Evolutionary conservation across 2,888 invertebrate genomes (phyloP).

Genomic region (Nowickia ferox): DNA sequence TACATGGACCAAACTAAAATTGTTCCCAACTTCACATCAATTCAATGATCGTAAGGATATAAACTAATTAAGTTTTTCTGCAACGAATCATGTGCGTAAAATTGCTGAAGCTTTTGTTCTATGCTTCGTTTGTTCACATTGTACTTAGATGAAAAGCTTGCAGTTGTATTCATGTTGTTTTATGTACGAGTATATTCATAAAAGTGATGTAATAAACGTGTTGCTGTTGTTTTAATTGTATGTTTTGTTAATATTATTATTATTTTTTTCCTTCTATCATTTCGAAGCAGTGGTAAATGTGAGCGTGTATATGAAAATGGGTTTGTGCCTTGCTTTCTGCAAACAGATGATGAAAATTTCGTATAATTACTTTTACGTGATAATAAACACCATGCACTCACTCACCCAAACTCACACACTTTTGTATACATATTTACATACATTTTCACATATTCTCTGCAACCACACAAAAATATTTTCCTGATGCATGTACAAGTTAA

Average conservation of each 20-base stretch:
- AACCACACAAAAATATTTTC: conserved; percentile 35
- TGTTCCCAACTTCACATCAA: neutral
- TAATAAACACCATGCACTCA: conserved; percentile 63
- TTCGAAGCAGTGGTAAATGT: conserved; percentile 10
- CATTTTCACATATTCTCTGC: neutral
- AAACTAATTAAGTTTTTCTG: conserved; percentile 51
- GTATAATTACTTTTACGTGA: conserved; percentile 69
- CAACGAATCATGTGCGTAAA: conserved; percentile 14
- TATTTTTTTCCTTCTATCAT: conserved; percentile 15
- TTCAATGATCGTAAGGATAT: conserved; percentile 25
- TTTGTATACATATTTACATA: neutral
- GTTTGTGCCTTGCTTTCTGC: neutral
- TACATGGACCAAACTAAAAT: neutral
- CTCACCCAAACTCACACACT: conserved; percentile 32
- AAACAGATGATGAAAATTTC: conserved; percentile 58
- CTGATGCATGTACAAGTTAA: conserved; percentile 24
- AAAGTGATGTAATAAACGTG: neutral
- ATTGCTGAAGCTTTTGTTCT: conserved; percentile 37
- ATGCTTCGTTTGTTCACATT: neutral
- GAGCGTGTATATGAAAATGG: neutral
- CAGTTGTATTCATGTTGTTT: neutral
- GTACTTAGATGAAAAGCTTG: neutral
- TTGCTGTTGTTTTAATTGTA: conserved; percentile 38
- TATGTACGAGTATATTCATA: neutral
- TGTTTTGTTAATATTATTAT: conserved; percentile 61